Evolutionary conservation across 2,113 vertebrate species (phyloP), one percentile per base, ranked within the genome.

Genomic region (Spea bombifrons): DNA sequence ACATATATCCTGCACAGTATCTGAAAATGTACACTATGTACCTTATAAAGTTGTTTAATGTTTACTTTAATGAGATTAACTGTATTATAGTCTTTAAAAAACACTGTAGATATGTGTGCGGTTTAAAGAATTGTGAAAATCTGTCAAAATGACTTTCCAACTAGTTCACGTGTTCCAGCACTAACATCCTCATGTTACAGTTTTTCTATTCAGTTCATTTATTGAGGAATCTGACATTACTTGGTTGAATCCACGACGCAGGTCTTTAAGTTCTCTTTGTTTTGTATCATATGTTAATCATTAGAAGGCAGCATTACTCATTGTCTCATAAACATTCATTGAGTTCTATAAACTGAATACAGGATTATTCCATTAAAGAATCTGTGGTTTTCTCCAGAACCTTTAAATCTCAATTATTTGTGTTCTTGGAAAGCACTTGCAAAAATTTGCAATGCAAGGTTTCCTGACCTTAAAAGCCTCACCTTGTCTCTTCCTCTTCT

Each of bases 41-140:
- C 30, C 30, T 30, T 30, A 30, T 30, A 2, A 30, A 30, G 30
- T 30, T 30, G 30, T 30, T 30, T 30, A 30, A 30, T 2, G 30
- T 30, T 30, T 30, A 30, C 30, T 30, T 30, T 30, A 30, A 30
- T 30, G 30, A 30, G 30, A 30, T 30, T 30, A 2, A 30, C 30
- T 30, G 30, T 30, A 30, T 30, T 30, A 30, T 30, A 30, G 30
- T 30, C 30, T 30, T 30, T 1, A 30, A 30, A 30, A 30, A 30
- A 30, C 30, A 30, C 30, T 30, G 30, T 30, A 30, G 30, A 30
- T 30, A 30, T 30, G 30, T 30, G 30, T 30, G 50, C 50, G 1
- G 70, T 73, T 80, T 53, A 68, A 53, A 80, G 78, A 80, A 49
- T 65, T 74, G 78, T 80, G 71, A 74, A 80, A 67, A 45, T 55